Evolutionary conservation across 2,797 vertebrate species (phyloP).

Genomic region (Hypotaenidia okinawae): DNA sequence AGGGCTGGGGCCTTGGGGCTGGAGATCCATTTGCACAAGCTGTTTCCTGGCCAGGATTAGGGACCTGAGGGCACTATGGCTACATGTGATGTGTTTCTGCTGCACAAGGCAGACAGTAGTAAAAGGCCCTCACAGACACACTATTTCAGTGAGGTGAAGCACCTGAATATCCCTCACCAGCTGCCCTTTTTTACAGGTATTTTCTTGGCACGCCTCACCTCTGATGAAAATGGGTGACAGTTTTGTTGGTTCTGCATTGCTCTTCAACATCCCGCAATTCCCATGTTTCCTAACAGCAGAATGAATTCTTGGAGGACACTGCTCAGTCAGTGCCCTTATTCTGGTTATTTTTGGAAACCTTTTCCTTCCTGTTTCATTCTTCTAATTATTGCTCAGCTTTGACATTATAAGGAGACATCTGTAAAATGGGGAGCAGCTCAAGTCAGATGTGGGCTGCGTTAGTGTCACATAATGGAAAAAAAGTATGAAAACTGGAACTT

Average conservation of each 20-base stretch:
- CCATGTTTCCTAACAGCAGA: background rate
- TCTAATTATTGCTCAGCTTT: background rate
- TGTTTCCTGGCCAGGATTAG: accelerated
- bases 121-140: too few relatives aligned
- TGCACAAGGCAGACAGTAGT: accelerated
- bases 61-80: background rate
- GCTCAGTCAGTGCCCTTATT: background rate
- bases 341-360: background rate
- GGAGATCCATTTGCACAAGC: background rate
- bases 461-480: background rate
- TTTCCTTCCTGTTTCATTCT: constrained; percentile 14
- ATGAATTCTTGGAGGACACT: background rate
- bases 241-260: background rate
- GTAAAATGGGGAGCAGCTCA: background rate
- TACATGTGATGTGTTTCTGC: background rate
- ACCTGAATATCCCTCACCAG: background rate
- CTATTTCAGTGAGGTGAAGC: background rate
- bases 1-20: background rate
- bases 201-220: background rate
- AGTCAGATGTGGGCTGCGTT: background rate
- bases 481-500: background rate
- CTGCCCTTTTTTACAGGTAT: background rate
- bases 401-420: background rate
- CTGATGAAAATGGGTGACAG: background rate
- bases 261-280: background rate